Conservation (phyloP, 2,888 invertebrate genomes). For the Steinernema hermaphroditum region DNA sequence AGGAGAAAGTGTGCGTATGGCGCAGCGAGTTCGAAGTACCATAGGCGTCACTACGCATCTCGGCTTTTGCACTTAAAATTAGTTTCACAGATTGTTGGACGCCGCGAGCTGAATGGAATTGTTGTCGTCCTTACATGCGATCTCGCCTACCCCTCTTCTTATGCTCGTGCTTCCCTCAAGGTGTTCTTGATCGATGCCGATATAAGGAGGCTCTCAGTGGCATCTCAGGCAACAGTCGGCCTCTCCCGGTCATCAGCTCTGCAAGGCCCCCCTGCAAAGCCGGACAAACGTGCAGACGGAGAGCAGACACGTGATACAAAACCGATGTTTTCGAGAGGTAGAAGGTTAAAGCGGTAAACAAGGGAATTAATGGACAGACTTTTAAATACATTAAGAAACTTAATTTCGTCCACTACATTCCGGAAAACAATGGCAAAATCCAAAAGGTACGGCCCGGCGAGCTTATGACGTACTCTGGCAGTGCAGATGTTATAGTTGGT, state of each 20-base stretch:
- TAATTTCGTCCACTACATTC: no score
- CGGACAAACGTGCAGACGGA: no score
- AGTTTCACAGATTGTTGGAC: conserved; percentile 1
- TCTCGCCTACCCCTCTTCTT: neutral
- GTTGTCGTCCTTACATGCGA: conserved; percentile 5
- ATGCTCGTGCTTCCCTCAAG: conserved; percentile 1
- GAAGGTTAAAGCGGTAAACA: no score
- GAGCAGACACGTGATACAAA: neutral
- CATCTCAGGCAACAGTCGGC: conserved; percentile 4
- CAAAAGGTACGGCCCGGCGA: no score
- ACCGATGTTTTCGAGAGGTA: neutral
- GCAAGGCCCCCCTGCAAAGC: no score
- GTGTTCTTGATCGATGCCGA: conserved; percentile 24
- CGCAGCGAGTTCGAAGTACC: neutral
- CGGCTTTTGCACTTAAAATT: conserved; percentile 18
- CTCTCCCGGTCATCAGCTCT: neutral
- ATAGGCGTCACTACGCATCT: neutral
- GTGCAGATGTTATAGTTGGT: no score
- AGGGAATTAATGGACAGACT: no score
- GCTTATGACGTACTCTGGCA: no score
- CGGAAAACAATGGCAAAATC: no score
- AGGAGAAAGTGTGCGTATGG: neutral
- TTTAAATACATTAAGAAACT: no score
- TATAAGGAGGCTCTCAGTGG: neutral
- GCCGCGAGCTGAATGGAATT: conserved; percentile 4